Conservation (phyloP, 2,797 vertebrate species). For the Helostoma temminkii region DNA sequence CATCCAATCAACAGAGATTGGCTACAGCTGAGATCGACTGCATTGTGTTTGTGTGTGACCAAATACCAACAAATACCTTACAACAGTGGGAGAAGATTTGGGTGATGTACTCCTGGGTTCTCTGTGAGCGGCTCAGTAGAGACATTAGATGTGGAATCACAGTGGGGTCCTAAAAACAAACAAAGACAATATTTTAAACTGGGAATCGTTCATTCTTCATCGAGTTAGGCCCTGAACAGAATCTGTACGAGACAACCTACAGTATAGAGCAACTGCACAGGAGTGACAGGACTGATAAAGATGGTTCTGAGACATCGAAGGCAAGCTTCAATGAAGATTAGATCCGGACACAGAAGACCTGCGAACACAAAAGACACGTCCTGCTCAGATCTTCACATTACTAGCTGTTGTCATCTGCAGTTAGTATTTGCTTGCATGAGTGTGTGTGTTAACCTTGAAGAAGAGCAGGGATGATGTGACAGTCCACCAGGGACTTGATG, state of each 20-base stretch:
- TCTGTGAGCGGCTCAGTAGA: constrained; percentile 92
- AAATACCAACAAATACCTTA: constrained; percentile 88
- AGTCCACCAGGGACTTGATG: constrained; percentile 99
- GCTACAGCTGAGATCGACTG: background rate
- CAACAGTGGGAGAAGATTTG: constrained; percentile 99
- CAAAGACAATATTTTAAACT: too few relatives aligned
- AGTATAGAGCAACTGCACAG: constrained; percentile 97
- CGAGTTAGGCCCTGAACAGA: background rate
- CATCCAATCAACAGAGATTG: constrained; percentile 8
- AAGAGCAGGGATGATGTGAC: constrained; percentile 98
- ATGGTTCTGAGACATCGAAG: constrained; percentile 96
- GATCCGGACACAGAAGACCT: constrained; percentile 93
- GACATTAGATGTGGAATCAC: constrained; percentile 98
- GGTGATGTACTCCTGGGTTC: constrained; percentile 98
- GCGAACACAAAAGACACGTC: constrained; percentile 17
- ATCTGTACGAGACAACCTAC: constrained; percentile 79
- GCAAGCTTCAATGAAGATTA: constrained; percentile 97
- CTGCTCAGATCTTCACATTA: background rate
- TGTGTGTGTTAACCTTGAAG: constrained; percentile 90
- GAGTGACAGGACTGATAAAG: constrained; percentile 97
- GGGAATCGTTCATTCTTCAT: too few relatives aligned
- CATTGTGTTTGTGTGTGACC: constrained; percentile 15
- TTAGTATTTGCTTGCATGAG: background rate
- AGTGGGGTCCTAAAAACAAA: constrained; percentile 88
- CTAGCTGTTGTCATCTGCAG: background rate